Evolutionary conservation across 2,797 vertebrate species (phyloP), one percentile per base, ranked within the genome.

Genomic region (Channa striata): DNA sequence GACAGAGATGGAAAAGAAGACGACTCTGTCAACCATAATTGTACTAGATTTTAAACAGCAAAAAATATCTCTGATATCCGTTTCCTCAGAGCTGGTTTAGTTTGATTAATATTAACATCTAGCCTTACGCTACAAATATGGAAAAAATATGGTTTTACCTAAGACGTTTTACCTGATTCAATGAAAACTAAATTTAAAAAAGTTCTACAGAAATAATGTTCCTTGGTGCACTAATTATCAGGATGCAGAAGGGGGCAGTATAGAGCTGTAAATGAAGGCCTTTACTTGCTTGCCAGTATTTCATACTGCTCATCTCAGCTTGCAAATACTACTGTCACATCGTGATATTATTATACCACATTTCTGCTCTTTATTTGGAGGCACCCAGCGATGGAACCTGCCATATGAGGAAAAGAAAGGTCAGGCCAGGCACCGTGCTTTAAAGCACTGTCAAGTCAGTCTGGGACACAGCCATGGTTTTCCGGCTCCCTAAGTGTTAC

Each of bases 401-500:
- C 83, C 83, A 84, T 84, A 80, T 82, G 85, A 77, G 68, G 74
- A 87, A 84, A 84, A 89, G n/a, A 86, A 84, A 75, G 81, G 79
- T 80, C 71, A 59, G 81, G 64, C 50, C 76, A 68, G 65, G 65
- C 75, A 37, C 79, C 72, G 77, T 82, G 67, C 62, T 74, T 53
- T 71, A 77, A 64, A 63, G 80, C 63, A 25, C 67, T 61, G 78
- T 84, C 77, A 82, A 80, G 74, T 77, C 73, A 82, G 68, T 78
- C 68, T 83, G 82, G 77, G 52, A 59, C 66, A 48, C 61, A 11
- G 66, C 64, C 84, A 78, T 40, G 66, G 59, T 77, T 48, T 80
- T 71, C 76, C 74, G 68, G 68, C 64, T 79, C 70, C 69, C 82
- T 60, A 68, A 63, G 72, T 59, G n/a, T n/a, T n/a, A n/a, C n/a